phyloP scores from a whole-genome alignment of 37 sponge, comb jelly and placozoan species.

The Eunapius fragilis region DNA sequence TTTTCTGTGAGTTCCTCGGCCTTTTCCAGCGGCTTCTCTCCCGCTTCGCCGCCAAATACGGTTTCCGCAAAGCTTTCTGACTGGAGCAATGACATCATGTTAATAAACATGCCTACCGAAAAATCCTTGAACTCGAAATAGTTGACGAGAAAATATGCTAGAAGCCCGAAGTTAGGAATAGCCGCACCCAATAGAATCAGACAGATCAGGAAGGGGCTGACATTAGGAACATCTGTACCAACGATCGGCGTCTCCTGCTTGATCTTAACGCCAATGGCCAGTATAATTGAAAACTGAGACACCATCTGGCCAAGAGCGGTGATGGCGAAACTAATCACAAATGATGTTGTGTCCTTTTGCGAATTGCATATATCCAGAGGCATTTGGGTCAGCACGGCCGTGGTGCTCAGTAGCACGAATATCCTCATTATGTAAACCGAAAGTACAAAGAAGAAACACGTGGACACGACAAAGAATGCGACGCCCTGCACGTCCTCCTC shows the following conservation, averaged over 20 bases:
- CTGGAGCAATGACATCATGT: slow-evolving; percentile 55
- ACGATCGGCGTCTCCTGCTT: slow-evolving; percentile 30
- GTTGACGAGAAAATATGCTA: slow-evolving; percentile 46
- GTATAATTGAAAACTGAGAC: slow-evolving; percentile 16
- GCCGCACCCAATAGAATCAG: slow-evolving; percentile 23
- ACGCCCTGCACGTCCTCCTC: neutral
- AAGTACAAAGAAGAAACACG: slow-evolving; percentile 29
- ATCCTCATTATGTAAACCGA: slow-evolving; percentile 49
- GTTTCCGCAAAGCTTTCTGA: slow-evolving; percentile 37
- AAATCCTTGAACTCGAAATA: slow-evolving; percentile 52
- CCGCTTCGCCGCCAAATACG: slow-evolving; percentile 32
- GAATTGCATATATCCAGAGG: neutral
- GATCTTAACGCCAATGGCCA: slow-evolving; percentile 38
- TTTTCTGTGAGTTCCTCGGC: slow-evolving; percentile 39
- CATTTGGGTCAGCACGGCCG: slow-evolving; percentile 1
- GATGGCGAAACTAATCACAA: slow-evolving; percentile 27
- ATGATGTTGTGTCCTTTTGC: neutral
- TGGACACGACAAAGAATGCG: slow-evolving; percentile 21
- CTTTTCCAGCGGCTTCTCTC: slow-evolving; percentile 6
- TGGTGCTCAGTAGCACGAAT: slow-evolving; percentile 1
- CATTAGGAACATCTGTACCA: neutral
- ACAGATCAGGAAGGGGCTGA: slow-evolving; percentile 32
- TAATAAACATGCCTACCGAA: slow-evolving; percentile 43
- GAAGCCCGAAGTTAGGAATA: slow-evolving; percentile 35
- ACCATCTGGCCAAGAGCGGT: slow-evolving; percentile 30